Conservation (phyloP, 2,113 vertebrate species). For the Malaclemys terrapin region DNA sequence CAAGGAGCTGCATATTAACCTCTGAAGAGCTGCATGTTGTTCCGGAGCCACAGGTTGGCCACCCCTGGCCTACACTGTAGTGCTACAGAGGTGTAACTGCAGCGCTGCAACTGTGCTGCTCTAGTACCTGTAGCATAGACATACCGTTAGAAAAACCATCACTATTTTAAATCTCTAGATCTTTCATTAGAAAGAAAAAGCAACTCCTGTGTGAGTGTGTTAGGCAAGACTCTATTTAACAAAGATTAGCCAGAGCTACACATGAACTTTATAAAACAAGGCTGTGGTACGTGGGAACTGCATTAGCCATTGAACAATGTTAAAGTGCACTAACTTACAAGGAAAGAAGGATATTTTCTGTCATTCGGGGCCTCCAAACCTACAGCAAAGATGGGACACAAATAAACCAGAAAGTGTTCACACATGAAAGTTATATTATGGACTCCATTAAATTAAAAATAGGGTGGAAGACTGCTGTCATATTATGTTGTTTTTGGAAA, state of each 20-base stretch:
- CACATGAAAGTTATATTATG: neutral
- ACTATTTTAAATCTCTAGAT: neutral
- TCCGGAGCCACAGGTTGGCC: too few relatives aligned
- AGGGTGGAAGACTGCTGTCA: neutral
- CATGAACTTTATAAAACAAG: neutral
- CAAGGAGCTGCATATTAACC: too few relatives aligned
- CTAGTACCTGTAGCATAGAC: neutral
- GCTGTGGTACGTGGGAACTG: neutral
- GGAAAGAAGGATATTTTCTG: neutral
- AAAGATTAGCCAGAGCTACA: constrained; percentile 4
- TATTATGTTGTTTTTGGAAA: neutral
- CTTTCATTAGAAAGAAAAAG: neutral
- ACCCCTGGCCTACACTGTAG: neutral
- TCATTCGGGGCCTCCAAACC: neutral
- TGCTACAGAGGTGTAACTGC: neutral
- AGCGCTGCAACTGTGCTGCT: neutral
- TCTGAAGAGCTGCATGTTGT: too few relatives aligned
- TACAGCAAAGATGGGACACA: neutral
- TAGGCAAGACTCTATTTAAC: constrained; percentile 29
- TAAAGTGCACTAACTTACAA: constrained; percentile 32
- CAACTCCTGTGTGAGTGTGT: neutral
- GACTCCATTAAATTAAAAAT: neutral
- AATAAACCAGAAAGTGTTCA: neutral
- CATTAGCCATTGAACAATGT: neutral
- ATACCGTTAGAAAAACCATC: neutral